Evolutionary conservation across 2,113 vertebrate genomes (phyloP).

Genomic region (Mixornis gularis): DNA sequence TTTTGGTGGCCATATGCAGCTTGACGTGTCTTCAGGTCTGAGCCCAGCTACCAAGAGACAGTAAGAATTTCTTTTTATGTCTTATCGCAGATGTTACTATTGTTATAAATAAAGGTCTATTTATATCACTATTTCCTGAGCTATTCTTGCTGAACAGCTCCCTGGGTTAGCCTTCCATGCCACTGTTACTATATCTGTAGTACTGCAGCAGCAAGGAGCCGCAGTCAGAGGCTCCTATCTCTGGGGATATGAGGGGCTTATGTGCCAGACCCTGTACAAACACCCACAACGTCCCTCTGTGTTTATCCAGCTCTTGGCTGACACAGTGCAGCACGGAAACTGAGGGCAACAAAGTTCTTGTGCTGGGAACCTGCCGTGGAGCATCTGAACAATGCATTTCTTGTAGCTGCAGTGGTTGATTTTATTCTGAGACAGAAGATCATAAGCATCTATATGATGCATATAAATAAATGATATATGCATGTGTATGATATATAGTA

Average conservation of each 20-base stretch:
- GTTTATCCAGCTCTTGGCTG: neutral
- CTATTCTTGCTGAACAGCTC: neutral
- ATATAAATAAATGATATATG: neutral
- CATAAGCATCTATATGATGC: neutral
- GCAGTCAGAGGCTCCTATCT: neutral
- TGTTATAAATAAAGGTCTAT: too few relatives aligned
- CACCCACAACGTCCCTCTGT: neutral
- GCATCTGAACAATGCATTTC: neutral
- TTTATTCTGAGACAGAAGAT: neutral
- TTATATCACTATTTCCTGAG: conserved; percentile 26
- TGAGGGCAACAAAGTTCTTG: neutral
- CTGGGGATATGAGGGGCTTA: neutral
- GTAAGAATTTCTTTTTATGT: neutral
- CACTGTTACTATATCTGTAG: neutral
- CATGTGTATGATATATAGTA: neutral
- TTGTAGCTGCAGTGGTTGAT: neutral
- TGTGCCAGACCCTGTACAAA: neutral
- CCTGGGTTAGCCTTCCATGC: neutral
- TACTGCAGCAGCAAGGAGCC: neutral
- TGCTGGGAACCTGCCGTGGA: neutral
- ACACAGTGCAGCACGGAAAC: neutral
- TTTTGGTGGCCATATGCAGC: neutral
- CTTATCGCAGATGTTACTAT: conserved; percentile 11
- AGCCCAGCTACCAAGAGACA: neutral
- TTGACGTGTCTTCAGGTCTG: neutral